Evolutionary conservation across 1,140 invertebrate species (phyloP).

Genomic region (Cecropterus lyciades): DNA sequence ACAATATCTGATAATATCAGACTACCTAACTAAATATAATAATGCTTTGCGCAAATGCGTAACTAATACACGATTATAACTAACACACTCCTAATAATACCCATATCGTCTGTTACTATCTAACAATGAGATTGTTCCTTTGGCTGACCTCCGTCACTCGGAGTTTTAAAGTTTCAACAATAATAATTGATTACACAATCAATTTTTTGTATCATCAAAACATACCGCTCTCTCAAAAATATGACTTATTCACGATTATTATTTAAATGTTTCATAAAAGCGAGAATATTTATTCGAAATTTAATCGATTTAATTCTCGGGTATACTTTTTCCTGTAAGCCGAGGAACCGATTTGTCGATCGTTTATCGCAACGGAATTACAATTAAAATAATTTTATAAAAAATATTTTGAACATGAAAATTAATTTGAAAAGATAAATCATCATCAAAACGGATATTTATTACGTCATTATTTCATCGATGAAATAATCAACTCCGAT

Average conservation of each 20-base stretch:
- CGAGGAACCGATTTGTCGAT: too few relatives aligned
- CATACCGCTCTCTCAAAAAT: not conserved
- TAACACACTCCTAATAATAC: conserved; percentile 35
- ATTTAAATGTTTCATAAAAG: not conserved
- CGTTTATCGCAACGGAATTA: too few relatives aligned
- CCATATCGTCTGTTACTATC: conserved; percentile 38
- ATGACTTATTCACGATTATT: not conserved
- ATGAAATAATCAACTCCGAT: too few relatives aligned
- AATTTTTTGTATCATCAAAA: conserved; percentile 1
- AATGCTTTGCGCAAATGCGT: conserved; percentile 7
- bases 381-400: too few relatives aligned
- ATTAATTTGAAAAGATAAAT: not conserved
- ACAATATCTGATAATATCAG: conserved; percentile 32
- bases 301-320: conserved; percentile 8
- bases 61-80: conserved; percentile 3
- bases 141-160: conserved; percentile 35
- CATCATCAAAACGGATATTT: too few relatives aligned
- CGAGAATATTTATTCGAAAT: not conserved
- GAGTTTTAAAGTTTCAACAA: not conserved
- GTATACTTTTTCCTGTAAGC: not conserved
- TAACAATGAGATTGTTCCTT: conserved; percentile 56
- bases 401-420: too few relatives aligned
- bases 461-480: too few relatives aligned
- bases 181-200: not conserved
- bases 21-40: conserved; percentile 27